A percentile compares a stretch with the other conserved stretches of the same genome.
These are phyloP conservation scores for Drosophila anomelani DNA, from an alignment of 2,888 invertebrate species.

Conservation along the genomic window DNA sequence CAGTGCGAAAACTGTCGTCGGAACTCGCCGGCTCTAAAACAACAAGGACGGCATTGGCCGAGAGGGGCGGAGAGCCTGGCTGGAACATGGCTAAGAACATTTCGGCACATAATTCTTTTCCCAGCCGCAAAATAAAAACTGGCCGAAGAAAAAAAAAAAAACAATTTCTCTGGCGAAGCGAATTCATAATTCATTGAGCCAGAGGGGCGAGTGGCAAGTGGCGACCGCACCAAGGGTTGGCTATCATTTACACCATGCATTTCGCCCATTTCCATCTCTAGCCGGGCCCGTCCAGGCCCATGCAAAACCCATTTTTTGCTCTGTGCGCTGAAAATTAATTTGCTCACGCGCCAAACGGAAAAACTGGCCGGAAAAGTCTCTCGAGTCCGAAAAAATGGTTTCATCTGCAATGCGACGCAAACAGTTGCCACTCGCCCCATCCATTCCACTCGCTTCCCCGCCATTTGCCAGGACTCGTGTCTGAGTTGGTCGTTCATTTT, in stretches of 20 bases:
- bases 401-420: conserved; percentile 76
- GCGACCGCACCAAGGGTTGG: conserved; percentile 43
- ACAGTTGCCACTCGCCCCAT: conserved; percentile 43
- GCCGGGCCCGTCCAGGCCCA: conserved; percentile 13
- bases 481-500: conserved; percentile 65
- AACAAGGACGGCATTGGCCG: conserved; percentile 32
- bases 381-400: conserved; percentile 60
- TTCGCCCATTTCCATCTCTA: conserved; percentile 40
- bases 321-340: conserved; percentile 72
- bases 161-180: conserved; percentile 56
- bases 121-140: conserved; percentile 68
- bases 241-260: conserved; percentile 66
- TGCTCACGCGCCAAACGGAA: conserved; percentile 74
- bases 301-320: conserved; percentile 43
- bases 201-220: conserved; percentile 20
- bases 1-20: conserved; percentile 59
- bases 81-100: conserved; percentile 71
- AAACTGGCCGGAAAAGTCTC: conserved; percentile 42
- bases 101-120: conserved; percentile 71
- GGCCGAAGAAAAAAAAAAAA: conserved; percentile 22
- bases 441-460: not conserved
- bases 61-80: conserved; percentile 24
- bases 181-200: conserved; percentile 74
- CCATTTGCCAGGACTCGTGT: conserved; percentile 42
- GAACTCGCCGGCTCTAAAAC: conserved; percentile 27